phyloP scores from a whole-genome alignment of 2,888 invertebrate species.

The Macropis europaea region DNA sequence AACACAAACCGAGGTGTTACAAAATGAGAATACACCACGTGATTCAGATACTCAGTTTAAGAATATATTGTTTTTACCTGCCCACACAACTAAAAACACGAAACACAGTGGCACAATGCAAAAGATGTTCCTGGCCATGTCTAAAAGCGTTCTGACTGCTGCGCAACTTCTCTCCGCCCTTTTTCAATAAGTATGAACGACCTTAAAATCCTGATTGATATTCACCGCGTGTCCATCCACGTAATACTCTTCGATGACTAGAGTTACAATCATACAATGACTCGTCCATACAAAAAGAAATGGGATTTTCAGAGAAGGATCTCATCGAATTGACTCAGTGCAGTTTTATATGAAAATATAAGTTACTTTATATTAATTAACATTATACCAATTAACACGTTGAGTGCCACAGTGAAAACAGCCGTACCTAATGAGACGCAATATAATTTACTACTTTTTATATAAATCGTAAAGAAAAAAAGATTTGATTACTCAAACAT shows the following conservation, averaged over 20 bases:
- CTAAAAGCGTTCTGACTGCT: conserved; percentile 70
- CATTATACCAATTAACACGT: no score
- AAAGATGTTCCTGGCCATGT: conserved; percentile 49
- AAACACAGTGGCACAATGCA: conserved; percentile 39
- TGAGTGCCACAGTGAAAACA: no score
- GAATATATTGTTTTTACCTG: conserved; percentile 63
- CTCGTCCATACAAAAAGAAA: conserved; percentile 22
- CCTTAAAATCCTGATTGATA: conserved; percentile 75
- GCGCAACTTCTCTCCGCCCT: conserved; percentile 62
- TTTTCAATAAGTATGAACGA: conserved; percentile 76
- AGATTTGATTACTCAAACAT: no score
- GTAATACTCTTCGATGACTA: conserved; percentile 47
- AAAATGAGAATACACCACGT: not conserved
- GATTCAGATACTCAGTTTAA: not conserved
- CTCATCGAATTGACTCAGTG: not conserved
- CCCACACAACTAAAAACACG: conserved; percentile 40
- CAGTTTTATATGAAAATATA: not conserved
- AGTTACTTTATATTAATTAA: no score
- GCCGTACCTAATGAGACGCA: no score
- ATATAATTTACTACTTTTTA: no score
- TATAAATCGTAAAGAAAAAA: no score
- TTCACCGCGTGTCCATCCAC: conserved; percentile 65
- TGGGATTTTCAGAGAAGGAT: conserved; percentile 21
- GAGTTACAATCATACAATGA: conserved; percentile 32
- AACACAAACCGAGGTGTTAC: not conserved